These are phyloP conservation scores for Drosophila subsilvestris DNA, from an alignment of 2,888 invertebrate genomes.

Conservation along the genomic window DNA sequence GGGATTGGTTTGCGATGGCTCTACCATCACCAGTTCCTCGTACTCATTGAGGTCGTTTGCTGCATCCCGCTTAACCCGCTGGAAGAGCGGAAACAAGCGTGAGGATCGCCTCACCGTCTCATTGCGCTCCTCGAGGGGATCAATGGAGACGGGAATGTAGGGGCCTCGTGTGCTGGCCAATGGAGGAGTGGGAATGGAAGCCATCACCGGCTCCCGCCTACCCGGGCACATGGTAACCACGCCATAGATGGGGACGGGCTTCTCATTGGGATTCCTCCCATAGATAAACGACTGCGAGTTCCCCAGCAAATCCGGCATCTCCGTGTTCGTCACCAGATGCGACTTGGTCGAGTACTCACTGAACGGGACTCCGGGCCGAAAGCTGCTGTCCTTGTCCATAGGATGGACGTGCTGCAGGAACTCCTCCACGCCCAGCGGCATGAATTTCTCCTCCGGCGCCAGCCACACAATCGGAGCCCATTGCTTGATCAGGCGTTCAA, in stretches of 20 bases:
- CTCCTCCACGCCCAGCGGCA: conserved; percentile 87
- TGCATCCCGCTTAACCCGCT: conserved; percentile 69
- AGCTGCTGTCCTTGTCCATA: conserved; percentile 79
- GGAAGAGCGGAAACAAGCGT: conserved; percentile 78
- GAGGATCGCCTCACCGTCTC: conserved; percentile 80
- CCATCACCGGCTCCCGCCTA: conserved; percentile 14
- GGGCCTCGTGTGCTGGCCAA: conserved; percentile 74
- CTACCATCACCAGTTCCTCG: conserved; percentile 61
- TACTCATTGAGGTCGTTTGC: conserved; percentile 44
- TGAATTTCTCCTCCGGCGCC: conserved; percentile 87
- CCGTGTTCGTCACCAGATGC: conserved; percentile 85
- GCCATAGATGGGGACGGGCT: conserved; percentile 87
- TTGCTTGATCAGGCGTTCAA: conserved; percentile 85
- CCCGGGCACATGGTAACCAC: conserved; percentile 85
- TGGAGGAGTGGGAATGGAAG: conserved; percentile 9
- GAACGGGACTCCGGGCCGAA: conserved; percentile 74
- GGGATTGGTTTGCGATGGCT: conserved; percentile 12
- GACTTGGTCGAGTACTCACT: conserved; percentile 84
- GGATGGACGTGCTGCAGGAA: conserved; percentile 86
- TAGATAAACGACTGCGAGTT: conserved; percentile 86
- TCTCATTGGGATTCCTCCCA: conserved; percentile 86
- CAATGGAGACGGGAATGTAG: conserved; percentile 82
- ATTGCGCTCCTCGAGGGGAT: conserved; percentile 72
- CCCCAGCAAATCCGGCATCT: conserved; percentile 82
- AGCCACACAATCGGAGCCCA: conserved; percentile 89